Evolutionary conservation across 2,888 invertebrate species (phyloP), one percentile per base, ranked within the genome.

Genomic region (Apoderus coryli): DNA sequence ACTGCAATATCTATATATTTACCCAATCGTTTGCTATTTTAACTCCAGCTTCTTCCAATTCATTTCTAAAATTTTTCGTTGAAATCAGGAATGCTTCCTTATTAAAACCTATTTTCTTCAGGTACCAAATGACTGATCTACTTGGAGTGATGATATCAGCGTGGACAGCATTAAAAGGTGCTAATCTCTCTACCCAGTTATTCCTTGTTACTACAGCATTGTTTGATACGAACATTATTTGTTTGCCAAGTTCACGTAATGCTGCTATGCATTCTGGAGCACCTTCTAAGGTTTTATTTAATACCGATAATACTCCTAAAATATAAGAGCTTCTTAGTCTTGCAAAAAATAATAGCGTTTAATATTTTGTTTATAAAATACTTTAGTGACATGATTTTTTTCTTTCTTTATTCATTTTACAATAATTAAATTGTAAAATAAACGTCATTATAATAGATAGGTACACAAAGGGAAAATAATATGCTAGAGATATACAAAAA

Each of bases 291-390:
- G 62, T 54, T 0, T 39, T 31, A 16, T 40, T 43, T 2, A 46
- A 28, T 10, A 35, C 23, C 57, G 68, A 69, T 38, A 71, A 44
- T 0, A 71, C 71, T 33, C 71, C 71, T 71, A 44, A 5, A 52
- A 50, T 43, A 25, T 14, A 10, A n/a, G n/a, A n/a, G n/a, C n/a
- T n/a, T n/a, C n/a, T n/a, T n/a, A n/a, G n/a, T n/a, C n/a, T n/a
- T n/a, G n/a, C n/a, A n/a, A n/a, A n/a, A n/a, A n/a, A n/a, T n/a
- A n/a, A n/a, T n/a, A n/a, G n/a, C n/a, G n/a, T n/a, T n/a, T n/a
- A n/a, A n/a, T n/a, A n/a, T n/a, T n/a, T n/a, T n/a, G n/a, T n/a
- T n/a, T n/a, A n/a, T n/a, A n/a, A n/a, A n/a, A n/a, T n/a, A n/a
- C n/a, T n/a, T n/a, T n/a, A n/a, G n/a, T n/a, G n/a, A n/a, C n/a